Evolutionary conservation across 37 sponge, comb jelly and placozoan species (phyloP), one percentile per base, ranked within the genome.

Genomic region (Agelas oroides): DNA sequence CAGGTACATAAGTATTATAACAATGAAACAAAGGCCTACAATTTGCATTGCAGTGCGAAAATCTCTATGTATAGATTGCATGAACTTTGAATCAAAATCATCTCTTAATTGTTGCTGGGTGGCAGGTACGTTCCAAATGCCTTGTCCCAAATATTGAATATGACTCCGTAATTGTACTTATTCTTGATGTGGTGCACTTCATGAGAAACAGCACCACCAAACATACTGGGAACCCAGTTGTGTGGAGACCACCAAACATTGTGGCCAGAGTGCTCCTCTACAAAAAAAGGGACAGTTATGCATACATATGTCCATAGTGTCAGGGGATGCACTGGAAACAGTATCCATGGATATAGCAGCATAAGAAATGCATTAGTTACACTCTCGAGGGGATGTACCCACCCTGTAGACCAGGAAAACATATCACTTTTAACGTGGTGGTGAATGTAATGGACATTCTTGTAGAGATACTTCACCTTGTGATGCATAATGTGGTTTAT

Each of bases 141-240:
- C 8, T 61, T n/a, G 23, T 76, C 77, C 77, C 77, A 76, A 21
- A 76, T 57, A 17, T 60, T 57, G 37, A 76, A 60, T 20, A 76
- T 28, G 61, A 76, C 55, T 5, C 77, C 77, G 57, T 30, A 76
- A 38, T 76, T 76, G 61, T 58, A 19, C 19, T 76, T 76, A 18
- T 28, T 36, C 27, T 76, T 76, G 62, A 76, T 19, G 23, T 76
- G 77, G 34, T 76, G 77, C 2, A 76, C 61, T 3, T 76, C 77
- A 30, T 76, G 77, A 30, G 77, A 61, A 2, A 76, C 77, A 76
- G 77, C 77, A 21, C 77, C 77, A 30, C 77, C 77, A 18, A 55
- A 76, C 17, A 76, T 57, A 2, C 23, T 30, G 18, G 77, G 77
- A 5, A 76, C 56, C 77, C 33, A 32, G 6, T 58, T 28, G 27